These are phyloP conservation scores for Hypotaenidia okinawae DNA, from an alignment of 2,797 vertebrate genomes.

Conservation along the genomic window DNA sequence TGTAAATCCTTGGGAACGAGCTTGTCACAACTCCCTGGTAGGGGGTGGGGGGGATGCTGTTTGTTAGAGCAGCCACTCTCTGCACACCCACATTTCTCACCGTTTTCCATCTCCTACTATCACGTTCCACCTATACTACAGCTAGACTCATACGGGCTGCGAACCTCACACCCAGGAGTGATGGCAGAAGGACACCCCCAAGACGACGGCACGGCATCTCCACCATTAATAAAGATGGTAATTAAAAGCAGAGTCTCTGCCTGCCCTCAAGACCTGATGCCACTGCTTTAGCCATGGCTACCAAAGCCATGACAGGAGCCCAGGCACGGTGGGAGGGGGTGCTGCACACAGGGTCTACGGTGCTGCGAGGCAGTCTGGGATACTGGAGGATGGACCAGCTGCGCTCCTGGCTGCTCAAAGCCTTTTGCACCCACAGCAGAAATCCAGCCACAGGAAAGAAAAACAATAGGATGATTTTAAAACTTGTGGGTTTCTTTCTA, in stretches of 20 bases:
- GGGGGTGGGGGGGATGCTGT: rapidly evolving
- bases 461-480: rapidly evolving
- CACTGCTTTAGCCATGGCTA: background rate
- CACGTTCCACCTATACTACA: rapidly evolving
- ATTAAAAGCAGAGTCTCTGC: background rate
- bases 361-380: background rate
- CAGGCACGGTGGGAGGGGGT: no score
- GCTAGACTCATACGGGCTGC: rapidly evolving
- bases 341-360: rapidly evolving
- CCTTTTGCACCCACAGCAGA: background rate
- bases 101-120: background rate
- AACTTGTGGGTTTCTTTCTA: rapidly evolving
- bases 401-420: rapidly evolving
- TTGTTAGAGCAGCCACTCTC: background rate
- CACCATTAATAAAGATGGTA: rapidly evolving
- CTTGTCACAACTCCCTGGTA: background rate
- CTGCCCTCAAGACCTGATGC: rapidly evolving
- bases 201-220: rapidly evolving
- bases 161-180: rapidly evolving
- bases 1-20: background rate
- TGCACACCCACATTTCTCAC: background rate
- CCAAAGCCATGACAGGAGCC: rapidly evolving
- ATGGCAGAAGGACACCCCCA: background rate
- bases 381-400: rapidly evolving
- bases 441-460: background rate